These are phyloP conservation scores for Bombus pascuorum DNA, from an alignment of 1,140 invertebrate species.

Conservation along the genomic window DNA sequence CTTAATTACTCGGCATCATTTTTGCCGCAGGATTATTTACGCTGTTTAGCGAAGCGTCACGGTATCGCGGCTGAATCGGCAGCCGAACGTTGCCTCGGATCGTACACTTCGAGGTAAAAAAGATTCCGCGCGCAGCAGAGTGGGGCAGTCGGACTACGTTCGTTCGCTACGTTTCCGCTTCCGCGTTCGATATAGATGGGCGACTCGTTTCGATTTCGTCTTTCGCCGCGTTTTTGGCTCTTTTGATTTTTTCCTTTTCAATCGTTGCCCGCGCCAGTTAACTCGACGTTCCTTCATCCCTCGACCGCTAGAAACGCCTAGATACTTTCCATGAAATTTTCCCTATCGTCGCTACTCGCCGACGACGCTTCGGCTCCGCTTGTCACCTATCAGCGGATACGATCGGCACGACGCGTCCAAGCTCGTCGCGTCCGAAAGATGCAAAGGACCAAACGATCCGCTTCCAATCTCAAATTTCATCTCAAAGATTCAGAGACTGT, in stretches of 20 bases:
- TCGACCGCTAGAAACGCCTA: too few relatives aligned
- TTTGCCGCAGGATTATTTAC: constrained; percentile 43
- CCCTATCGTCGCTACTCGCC: too few relatives aligned
- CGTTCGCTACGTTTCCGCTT: neutral
- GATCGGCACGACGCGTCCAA: too few relatives aligned
- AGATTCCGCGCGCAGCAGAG: neutral
- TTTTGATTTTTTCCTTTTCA: too few relatives aligned
- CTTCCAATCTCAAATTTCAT: fast-evolving
- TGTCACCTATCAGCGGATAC: too few relatives aligned
- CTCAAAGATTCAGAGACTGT: constrained; percentile 19
- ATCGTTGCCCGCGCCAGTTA: too few relatives aligned
- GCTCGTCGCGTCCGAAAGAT: too few relatives aligned
- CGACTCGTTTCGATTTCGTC: constrained; percentile 4
- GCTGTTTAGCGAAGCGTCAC: constrained; percentile 49
- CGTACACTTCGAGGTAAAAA: neutral
- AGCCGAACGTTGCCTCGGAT: neutral
- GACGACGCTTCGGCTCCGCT: fast-evolving
- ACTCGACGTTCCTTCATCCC: too few relatives aligned
- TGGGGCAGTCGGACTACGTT: neutral
- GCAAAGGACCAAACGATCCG: too few relatives aligned
- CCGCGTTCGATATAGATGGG: neutral
- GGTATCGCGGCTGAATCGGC: neutral
- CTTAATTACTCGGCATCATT: constrained; percentile 51
- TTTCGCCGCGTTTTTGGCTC: neutral
- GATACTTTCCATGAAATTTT: too few relatives aligned